A percentile compares a stretch with the other conserved stretches of the same genome.
phyloP scores from a whole-genome alignment of 2,888 invertebrate species.

The Oeneis ivallda region DNA sequence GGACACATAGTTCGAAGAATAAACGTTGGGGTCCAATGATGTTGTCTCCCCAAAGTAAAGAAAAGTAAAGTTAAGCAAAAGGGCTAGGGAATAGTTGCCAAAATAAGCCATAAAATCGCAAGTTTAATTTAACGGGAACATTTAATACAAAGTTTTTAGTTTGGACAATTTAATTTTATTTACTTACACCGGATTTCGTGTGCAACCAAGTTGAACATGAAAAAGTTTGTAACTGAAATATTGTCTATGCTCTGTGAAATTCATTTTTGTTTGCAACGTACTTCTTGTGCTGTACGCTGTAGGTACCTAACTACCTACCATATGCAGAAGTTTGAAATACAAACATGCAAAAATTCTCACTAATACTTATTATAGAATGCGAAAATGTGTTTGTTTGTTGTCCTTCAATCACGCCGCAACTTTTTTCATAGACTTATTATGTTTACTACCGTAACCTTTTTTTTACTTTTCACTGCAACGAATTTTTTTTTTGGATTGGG shows the following conservation, averaged over 20 bases:
- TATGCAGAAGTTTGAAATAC: too few species aligned
- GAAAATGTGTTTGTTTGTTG: too few species aligned
- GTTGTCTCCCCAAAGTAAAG: too few species aligned
- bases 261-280: constrained; percentile 1
- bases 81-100: background rate
- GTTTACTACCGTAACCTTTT: too few species aligned
- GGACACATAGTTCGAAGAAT: background rate
- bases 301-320: too few species aligned
- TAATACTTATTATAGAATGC: too few species aligned
- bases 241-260: constrained; percentile 14
- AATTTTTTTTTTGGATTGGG: too few species aligned
- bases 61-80: background rate
- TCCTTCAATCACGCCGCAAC: too few species aligned
- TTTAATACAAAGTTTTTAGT: constrained; percentile 13
- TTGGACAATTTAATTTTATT: constrained; percentile 10
- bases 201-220: constrained; percentile 5
- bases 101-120: background rate
- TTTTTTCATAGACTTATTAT: too few species aligned
- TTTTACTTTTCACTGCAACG: too few species aligned
- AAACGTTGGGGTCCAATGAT: background rate
- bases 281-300: too few species aligned
- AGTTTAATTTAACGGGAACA: constrained; percentile 6
- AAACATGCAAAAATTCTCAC: too few species aligned
- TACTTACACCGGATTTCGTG: constrained; percentile 7
- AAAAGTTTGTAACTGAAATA: constrained; percentile 14